phyloP scores from a whole-genome alignment of 2,797 vertebrate species.

The Myotis myotis region DNA sequence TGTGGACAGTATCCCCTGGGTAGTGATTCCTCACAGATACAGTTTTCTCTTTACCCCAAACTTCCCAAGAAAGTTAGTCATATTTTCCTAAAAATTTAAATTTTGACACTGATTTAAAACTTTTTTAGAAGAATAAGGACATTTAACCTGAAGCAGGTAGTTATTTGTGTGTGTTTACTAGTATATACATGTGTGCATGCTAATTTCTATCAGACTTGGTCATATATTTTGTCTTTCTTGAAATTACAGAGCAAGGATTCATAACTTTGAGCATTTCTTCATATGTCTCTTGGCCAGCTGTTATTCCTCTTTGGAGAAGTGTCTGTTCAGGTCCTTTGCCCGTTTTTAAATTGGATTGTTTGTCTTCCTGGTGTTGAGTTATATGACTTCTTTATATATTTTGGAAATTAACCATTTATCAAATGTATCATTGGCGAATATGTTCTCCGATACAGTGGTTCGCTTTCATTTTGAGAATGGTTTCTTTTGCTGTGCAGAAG shows the following conservation, averaged over 20 bases:
- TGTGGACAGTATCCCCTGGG: neutral
- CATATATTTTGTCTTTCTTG: neutral
- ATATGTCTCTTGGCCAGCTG: too few relatives aligned
- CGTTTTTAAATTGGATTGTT: too few relatives aligned
- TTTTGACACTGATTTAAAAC: neutral
- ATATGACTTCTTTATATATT: too few relatives aligned
- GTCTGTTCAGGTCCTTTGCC: too few relatives aligned
- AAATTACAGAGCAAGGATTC: neutral
- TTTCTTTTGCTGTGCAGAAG: too few relatives aligned
- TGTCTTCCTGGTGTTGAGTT: too few relatives aligned
- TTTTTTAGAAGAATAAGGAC: neutral
- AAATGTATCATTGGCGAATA: too few relatives aligned
- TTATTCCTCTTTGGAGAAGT: too few relatives aligned
- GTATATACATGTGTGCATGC: neutral
- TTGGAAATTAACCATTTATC: too few relatives aligned
- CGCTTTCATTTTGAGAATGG: too few relatives aligned
- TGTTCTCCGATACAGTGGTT: too few relatives aligned
- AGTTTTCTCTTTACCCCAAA: neutral
- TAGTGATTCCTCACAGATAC: neutral
- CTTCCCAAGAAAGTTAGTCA: neutral
- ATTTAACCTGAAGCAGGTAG: neutral
- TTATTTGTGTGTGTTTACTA: neutral
- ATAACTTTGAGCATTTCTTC: too few relatives aligned
- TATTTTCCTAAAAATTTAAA: neutral
- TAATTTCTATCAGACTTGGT: neutral